phyloP scores from a whole-genome alignment of 2,113 vertebrate genomes.

The Amia ocellicauda region DNA sequence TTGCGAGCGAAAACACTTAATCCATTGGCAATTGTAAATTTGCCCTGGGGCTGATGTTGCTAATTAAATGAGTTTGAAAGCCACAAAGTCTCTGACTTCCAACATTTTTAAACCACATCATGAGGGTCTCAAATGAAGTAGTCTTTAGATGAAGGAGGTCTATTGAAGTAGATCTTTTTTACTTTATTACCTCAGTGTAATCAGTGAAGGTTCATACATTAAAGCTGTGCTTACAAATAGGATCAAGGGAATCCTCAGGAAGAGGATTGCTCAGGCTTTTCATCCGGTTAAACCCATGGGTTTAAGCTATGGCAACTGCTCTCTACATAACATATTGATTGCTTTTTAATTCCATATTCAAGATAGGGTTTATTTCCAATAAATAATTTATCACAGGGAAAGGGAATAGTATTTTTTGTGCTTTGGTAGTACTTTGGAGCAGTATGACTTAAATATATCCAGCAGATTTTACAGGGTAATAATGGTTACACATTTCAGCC shows the following conservation, averaged over 20 bases:
- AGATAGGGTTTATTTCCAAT: constrained; percentile 1
- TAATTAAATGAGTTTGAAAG: too few relatives aligned
- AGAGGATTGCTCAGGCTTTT: neutral
- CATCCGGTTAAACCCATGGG: neutral
- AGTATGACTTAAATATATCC: neutral
- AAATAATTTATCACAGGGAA: constrained; percentile 11
- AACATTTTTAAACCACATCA: too few relatives aligned
- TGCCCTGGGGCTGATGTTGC: too few relatives aligned
- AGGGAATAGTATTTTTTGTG: neutral
- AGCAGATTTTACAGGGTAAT: neutral
- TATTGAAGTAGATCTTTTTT: neutral
- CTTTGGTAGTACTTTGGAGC: neutral
- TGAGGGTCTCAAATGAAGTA: too few relatives aligned
- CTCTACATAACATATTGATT: constrained; percentile 3
- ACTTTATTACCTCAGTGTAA: neutral
- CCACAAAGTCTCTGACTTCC: too few relatives aligned
- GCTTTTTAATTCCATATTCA: constrained; percentile 9
- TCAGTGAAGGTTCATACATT: constrained; percentile 7
- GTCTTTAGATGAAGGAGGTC: neutral
- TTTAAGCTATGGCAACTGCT: neutral
- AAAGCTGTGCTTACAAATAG: constrained; percentile 9
- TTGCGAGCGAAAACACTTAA: too few relatives aligned
- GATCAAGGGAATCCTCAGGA: constrained; percentile 3
- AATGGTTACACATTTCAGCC: neutral
- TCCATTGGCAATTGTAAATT: too few relatives aligned